These are phyloP conservation scores for Escarpia spicata DNA, from an alignment of 2,888 invertebrate species.

Conservation along the genomic window DNA sequence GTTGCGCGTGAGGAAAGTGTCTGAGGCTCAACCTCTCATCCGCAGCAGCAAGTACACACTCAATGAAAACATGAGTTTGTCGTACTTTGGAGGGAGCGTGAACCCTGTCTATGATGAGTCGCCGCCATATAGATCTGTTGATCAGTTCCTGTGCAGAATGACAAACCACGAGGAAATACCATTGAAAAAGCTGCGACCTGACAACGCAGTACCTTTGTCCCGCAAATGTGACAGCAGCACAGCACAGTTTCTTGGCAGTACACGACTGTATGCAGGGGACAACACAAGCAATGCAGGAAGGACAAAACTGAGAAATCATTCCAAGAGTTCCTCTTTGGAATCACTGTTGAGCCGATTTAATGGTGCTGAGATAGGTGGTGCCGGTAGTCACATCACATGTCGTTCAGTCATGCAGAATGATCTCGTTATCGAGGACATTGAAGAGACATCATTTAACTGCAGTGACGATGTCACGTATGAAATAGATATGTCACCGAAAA, in stretches of 20 bases:
- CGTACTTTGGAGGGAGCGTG: neutral
- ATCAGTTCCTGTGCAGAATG: neutral
- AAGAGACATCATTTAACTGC: neutral
- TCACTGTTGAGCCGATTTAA: neutral
- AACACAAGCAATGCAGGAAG: neutral
- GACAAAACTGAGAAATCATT: neutral
- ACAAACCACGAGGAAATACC: neutral
- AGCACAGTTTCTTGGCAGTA: neutral
- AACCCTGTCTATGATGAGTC: neutral
- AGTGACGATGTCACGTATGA: neutral
- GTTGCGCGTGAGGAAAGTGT: neutral
- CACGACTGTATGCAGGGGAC: neutral
- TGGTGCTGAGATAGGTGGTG: neutral
- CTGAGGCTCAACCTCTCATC: neutral
- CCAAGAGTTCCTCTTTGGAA: conserved; percentile 2
- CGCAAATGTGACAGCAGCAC: neutral
- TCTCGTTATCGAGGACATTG: neutral
- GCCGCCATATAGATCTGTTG: neutral
- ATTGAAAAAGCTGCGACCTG: neutral
- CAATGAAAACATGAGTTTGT: neutral
- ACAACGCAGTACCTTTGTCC: neutral
- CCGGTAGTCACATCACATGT: neutral
- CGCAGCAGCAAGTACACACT: neutral
- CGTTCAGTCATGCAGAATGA: neutral
- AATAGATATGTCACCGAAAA: neutral